Evolutionary conservation across 2,797 vertebrate genomes (phyloP).

Genomic region (Premnoplex brunnescens): DNA sequence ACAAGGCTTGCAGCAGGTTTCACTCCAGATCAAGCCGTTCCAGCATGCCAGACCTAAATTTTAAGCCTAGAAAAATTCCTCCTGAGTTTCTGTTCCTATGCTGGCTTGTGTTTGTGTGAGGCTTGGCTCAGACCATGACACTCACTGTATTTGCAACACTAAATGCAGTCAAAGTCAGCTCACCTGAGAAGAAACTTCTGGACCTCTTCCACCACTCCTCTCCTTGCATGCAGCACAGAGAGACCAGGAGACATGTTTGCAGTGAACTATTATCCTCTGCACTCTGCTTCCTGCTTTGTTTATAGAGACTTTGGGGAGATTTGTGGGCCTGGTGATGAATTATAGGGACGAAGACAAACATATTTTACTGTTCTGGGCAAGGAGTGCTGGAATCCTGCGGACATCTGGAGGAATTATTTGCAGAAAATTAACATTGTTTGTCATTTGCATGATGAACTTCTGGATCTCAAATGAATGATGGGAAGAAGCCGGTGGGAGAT

Average conservation of each 20-base stretch:
- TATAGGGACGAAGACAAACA: slow-evolving; percentile 65
- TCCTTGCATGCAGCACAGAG: not conserved
- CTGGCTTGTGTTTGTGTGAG: not conserved
- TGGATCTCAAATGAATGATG: slow-evolving; percentile 65
- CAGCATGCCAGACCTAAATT: not conserved
- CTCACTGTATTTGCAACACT: not conserved
- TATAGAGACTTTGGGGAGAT: slow-evolving; percentile 67
- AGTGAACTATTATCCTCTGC: slow-evolving; percentile 49
- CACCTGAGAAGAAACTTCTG: slow-evolving; percentile 2
- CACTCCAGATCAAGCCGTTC: not conserved
- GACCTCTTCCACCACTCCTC: not conserved
- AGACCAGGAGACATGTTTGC: not conserved
- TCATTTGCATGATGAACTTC: slow-evolving; percentile 70
- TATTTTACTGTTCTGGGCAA: slow-evolving; percentile 73
- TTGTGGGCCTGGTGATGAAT: slow-evolving; percentile 68
- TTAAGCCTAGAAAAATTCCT: not conserved
- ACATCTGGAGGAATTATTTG: slow-evolving; percentile 78
- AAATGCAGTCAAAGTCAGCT: not conserved
- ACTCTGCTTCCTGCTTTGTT: slow-evolving; percentile 70
- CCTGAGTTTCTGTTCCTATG: not conserved
- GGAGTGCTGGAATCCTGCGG: slow-evolving; percentile 52
- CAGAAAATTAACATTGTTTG: slow-evolving; percentile 74
- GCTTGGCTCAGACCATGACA: not conserved
- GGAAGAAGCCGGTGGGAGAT: slow-evolving; percentile 51
- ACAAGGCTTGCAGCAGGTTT: not conserved